Evolutionary conservation across 2,797 vertebrate species (phyloP), one percentile per base, ranked within the genome.

Genomic region (Novumbra hubbsi): DNA sequence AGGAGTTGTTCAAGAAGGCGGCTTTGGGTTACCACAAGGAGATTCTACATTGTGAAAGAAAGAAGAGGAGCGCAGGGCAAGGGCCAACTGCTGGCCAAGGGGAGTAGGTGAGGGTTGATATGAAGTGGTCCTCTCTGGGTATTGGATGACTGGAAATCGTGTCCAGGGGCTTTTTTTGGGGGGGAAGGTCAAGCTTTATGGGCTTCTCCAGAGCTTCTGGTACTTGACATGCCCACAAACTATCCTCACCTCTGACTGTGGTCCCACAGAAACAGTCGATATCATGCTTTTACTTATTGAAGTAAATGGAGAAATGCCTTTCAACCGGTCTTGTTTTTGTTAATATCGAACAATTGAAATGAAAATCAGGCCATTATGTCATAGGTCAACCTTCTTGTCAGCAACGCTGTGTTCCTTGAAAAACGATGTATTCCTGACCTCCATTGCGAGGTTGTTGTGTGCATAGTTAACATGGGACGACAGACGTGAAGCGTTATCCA

Each of bases 21-120:
- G 93, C 91, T 91, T 93, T 92, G 76, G 86, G 89, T 94, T 94
- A 93, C 93, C 86, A 85, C 86, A 81, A 84, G 90, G 88, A 90
- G 86, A 84, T 87, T 79, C 76, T 73, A 80, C 87, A 83, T 88
- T 89, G 88, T 92, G 83, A 89, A 87, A 74, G 73, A 86, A 83
- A 78, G 78, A 73, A 82, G 84, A 88, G 82, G 82, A 87, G 82
- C 87, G 72, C 82, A 90, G 86, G 85, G 78, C 80, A 77, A 80
- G 87, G 87, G 89, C 88, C 88, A 90, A 92, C 82, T 84, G 75
- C 82, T 83, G 88, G 90, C 87, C 87, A 86, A 63, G 68, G 65
- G 50, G 71, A 55, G 63, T 75, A 62, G 57, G 74, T 63, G 80
- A 75, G 77, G 88, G 78, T 86, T 84, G 86, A 92, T 86, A 88